phyloP scores from a whole-genome alignment of 2,113 vertebrate species.

The Festucalex cinctus region DNA sequence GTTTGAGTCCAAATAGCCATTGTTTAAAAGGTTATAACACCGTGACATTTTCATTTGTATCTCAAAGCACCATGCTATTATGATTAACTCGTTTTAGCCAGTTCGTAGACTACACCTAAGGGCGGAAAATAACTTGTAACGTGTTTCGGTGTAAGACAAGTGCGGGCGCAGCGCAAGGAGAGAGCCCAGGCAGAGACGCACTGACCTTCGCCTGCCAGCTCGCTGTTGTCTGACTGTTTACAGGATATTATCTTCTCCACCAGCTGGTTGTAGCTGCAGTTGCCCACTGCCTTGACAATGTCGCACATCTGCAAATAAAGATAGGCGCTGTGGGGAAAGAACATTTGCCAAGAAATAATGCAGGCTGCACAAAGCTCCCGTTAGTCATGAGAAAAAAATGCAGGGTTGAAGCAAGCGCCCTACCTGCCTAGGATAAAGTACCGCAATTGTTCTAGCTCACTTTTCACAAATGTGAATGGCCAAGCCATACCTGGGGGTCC shows the following conservation, averaged over 20 bases:
- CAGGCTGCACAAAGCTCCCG: not conserved
- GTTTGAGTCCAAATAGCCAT: no score
- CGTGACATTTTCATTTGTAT: not conserved
- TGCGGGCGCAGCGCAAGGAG: not conserved
- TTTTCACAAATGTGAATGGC: not conserved
- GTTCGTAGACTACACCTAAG: not conserved
- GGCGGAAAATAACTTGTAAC: not conserved
- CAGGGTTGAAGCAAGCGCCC: not conserved
- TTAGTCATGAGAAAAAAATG: not conserved
- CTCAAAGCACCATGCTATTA: no score
- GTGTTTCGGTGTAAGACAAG: constrained; percentile 1
- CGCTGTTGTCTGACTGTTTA: constrained; percentile 94
- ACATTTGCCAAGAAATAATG: constrained; percentile 8
- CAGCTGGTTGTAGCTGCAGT: constrained; percentile 99
- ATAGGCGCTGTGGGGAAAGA: constrained; percentile 31
- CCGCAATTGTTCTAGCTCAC: not conserved
- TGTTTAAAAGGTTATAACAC: no score
- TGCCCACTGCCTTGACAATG: constrained; percentile 93
- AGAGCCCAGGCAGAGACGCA: constrained; percentile 11
- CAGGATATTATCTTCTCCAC: constrained; percentile 98
- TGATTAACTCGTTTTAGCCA: not conserved
- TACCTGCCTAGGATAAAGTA: not conserved
- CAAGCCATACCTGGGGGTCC: constrained; percentile 86
- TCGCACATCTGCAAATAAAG: constrained; percentile 82
- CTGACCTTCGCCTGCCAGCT: constrained; percentile 94